phyloP scores from a whole-genome alignment of 2,113 vertebrate genomes.

The Larimichthys crocea region DNA sequence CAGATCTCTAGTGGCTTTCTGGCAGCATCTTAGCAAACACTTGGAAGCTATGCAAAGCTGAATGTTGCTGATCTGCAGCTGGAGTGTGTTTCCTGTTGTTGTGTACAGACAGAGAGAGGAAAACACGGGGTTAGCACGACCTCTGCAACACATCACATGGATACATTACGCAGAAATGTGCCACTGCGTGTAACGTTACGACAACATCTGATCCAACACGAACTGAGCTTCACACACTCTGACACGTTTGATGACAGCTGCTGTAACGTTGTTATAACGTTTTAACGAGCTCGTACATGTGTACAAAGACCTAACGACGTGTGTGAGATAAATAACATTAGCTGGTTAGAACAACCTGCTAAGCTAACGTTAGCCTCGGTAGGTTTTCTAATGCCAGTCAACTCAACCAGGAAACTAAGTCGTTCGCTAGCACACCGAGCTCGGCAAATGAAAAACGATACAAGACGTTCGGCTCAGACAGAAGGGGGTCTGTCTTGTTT shows the following conservation, averaged over 20 bases:
- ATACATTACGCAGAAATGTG: background rate
- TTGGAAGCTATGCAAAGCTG: background rate
- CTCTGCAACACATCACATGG: too few relatives aligned
- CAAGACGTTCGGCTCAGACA: background rate
- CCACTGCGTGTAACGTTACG: too few relatives aligned
- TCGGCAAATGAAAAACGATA: background rate
- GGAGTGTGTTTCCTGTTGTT: background rate
- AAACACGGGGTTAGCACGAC: background rate
- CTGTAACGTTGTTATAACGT: background rate
- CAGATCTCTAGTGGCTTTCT: background rate
- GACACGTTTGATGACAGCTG: background rate
- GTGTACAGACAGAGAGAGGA: background rate
- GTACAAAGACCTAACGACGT: rapidly evolving
- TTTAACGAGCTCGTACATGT: background rate
- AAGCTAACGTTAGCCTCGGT: conserved; percentile 69
- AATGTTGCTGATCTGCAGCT: background rate
- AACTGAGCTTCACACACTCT: background rate
- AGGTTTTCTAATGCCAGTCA: conserved; percentile 2
- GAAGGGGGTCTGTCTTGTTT: background rate
- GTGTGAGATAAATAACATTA: background rate
- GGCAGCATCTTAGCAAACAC: background rate
- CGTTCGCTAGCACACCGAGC: background rate
- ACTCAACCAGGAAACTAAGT: background rate
- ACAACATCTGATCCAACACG: background rate
- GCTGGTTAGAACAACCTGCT: conserved; percentile 26